These are phyloP conservation scores for Urophycis tenuis DNA, from an alignment of 2,797 vertebrate species.

Conservation along the genomic window DNA sequence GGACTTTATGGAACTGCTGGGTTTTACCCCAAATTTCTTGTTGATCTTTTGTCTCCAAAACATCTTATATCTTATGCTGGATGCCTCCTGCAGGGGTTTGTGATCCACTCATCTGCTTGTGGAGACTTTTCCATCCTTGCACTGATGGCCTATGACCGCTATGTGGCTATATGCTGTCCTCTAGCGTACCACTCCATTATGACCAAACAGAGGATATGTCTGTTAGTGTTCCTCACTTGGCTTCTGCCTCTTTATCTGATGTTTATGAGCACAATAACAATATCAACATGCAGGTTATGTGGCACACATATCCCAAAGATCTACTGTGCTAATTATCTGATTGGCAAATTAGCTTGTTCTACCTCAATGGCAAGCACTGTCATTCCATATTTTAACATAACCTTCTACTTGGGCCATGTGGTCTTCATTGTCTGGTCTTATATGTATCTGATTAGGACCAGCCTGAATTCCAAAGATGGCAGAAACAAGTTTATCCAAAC, in stretches of 20 bases:
- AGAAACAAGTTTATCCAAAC: conserved; percentile 11
- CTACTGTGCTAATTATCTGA: conserved; percentile 8
- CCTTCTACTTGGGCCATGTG: neutral
- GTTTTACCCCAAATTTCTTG: conserved; percentile 6
- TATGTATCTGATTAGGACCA: neutral
- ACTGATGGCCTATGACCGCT: conserved; percentile 16
- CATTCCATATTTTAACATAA: conserved; percentile 9
- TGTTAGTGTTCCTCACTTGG: neutral
- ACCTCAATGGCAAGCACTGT: neutral
- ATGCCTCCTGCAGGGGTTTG: conserved; percentile 6
- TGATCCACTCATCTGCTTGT: neutral
- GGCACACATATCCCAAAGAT: conserved; percentile 7
- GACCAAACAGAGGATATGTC: neutral
- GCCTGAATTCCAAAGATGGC: conserved; percentile 9
- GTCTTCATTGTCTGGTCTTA: conserved; percentile 12
- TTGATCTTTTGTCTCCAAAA: neutral
- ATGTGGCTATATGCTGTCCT: conserved; percentile 8
- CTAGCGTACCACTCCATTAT: conserved; percentile 5
- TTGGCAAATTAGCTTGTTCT: conserved; percentile 3
- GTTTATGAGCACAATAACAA: neutral
- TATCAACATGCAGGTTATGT: neutral
- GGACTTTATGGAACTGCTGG: conserved; percentile 4
- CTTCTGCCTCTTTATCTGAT: conserved; percentile 1
- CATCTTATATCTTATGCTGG: neutral
- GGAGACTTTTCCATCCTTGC: conserved; percentile 5